Base-by-base conservation (phyloP, 2,113 vertebrate species). In the Anguilla japonica region DNA sequence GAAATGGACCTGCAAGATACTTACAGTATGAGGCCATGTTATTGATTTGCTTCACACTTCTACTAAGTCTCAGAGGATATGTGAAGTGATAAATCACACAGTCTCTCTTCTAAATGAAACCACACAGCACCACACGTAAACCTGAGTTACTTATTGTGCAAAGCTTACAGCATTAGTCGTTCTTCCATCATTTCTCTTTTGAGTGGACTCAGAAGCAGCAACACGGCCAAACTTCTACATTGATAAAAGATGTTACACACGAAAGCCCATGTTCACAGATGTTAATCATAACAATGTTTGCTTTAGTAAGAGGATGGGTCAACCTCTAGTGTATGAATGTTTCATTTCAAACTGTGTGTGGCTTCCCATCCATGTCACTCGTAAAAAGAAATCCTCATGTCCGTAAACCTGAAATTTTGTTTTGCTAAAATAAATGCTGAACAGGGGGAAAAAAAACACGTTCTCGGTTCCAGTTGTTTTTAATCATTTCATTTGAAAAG, bases 401-500 rank as follows among this genome's bases (percentile, higher is more conserved):
- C 53, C 83, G 39, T 89, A 88, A 67, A 87, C 87, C 83, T 83
- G 87, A 53, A n/a, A 84, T 90, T 86, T 90, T 91, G 88, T 88
- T 91, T 85, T 87, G 88, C 71, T 84, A 87, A 90, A 87, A 87
- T 86, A 84, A 22, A 84, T 22, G 20, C 22, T 34, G 20, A 26
- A n/a, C 22, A 3, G 75, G 57, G 34, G 15, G 89, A 88, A 89
- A 89, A 89, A 88, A 83, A 88, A 88, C 84, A 89, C 89, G 92
- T 88, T 87, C 11, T 29, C 79, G 87, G 56, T 87, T 90, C 92
- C 87, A 89, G 84, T 87, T 90, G 87, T 89, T 81, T 79, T 79
- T 67, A 67, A 93, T 92, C 85, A 88, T 92, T 93, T 91, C 82
- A 91, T 90, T 90, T 87, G 85, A 87, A 86, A 67, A 71, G 0